A percentile compares a stretch with the other conserved stretches of the same genome.
These are phyloP conservation scores for Catharus fuscescens DNA, from an alignment of 2,113 vertebrate genomes.

Conservation along the genomic window DNA sequence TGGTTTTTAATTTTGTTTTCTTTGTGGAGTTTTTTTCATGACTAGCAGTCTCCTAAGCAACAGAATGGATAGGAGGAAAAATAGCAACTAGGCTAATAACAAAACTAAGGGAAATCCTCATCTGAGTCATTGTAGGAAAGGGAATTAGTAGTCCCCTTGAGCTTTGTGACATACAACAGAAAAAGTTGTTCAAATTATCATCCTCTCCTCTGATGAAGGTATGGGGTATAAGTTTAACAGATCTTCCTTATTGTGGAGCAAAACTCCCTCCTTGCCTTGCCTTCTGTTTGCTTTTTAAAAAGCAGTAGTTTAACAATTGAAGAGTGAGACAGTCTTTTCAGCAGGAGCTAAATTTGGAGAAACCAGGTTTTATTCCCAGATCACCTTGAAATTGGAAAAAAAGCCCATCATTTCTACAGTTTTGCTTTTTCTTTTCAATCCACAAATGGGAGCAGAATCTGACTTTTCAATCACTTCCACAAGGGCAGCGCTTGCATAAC, in stretches of 20 bases:
- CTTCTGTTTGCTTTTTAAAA: not conserved
- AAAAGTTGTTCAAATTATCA: not conserved
- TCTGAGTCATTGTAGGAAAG: slow-evolving; percentile 34
- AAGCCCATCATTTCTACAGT: not conserved
- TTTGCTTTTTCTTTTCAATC: not conserved
- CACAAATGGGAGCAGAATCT: not conserved
- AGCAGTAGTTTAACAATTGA: not conserved
- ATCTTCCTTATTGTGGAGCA: not conserved
- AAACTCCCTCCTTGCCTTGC: not conserved
- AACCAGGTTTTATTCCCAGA: not conserved
- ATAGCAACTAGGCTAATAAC: slow-evolving; percentile 41
- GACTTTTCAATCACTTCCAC: not conserved
- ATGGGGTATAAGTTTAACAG: not conserved
- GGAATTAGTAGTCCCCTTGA: slow-evolving; percentile 8
- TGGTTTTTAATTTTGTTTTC: not conserved
- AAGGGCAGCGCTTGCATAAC: not conserved
- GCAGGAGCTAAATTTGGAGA: not conserved
- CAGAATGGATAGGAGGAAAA: slow-evolving; percentile 7
- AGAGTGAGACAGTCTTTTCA: not conserved
- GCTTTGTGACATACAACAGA: not conserved
- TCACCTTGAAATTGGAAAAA: not conserved
- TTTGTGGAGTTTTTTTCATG: not conserved
- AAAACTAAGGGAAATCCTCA: slow-evolving; percentile 41
- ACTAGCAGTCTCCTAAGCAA: slow-evolving; percentile 38
- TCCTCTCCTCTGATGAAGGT: slow-evolving; percentile 15